phyloP scores from a whole-genome alignment of 1,140 invertebrate genomes.

The Thalassaphorura encarpata region DNA sequence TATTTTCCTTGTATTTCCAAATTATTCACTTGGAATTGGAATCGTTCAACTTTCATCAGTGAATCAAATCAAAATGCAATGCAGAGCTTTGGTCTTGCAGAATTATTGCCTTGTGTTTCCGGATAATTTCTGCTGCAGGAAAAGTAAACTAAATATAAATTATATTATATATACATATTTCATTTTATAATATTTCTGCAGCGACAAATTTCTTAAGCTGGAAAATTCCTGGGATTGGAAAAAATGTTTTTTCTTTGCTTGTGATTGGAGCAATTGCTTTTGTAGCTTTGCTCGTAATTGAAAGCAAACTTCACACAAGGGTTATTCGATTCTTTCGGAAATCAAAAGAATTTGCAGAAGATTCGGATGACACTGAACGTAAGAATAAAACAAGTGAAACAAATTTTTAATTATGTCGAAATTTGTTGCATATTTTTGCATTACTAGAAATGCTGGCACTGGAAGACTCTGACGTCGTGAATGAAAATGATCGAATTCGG shows the following conservation, averaged over 20 bases:
- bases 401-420: neutral
- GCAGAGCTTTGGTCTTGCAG: neutral
- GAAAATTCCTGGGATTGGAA: constrained; percentile 46
- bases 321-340: neutral
- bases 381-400: neutral
- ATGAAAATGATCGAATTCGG: constrained; percentile 1
- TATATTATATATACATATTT: neutral
- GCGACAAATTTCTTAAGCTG: constrained; percentile 39
- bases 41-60: constrained; percentile 32
- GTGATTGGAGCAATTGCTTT: constrained; percentile 42
- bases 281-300: constrained; percentile 41
- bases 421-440: neutral
- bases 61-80: constrained; percentile 9
- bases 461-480: constrained; percentile 6
- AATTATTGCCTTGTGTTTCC: neutral
- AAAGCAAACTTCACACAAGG: constrained; percentile 38
- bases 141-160: constrained; percentile 3
- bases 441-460: neutral
- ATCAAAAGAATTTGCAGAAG: neutral
- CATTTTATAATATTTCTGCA: neutral
- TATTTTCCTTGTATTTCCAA: constrained; percentile 52
- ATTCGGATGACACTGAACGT: neutral
- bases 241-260: constrained; percentile 44
- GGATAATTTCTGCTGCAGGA: constrained; percentile 11
- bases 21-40: constrained; percentile 54